These are phyloP conservation scores for Dicaeum eximium DNA, from an alignment of 2,113 vertebrate genomes.

Conservation along the genomic window DNA sequence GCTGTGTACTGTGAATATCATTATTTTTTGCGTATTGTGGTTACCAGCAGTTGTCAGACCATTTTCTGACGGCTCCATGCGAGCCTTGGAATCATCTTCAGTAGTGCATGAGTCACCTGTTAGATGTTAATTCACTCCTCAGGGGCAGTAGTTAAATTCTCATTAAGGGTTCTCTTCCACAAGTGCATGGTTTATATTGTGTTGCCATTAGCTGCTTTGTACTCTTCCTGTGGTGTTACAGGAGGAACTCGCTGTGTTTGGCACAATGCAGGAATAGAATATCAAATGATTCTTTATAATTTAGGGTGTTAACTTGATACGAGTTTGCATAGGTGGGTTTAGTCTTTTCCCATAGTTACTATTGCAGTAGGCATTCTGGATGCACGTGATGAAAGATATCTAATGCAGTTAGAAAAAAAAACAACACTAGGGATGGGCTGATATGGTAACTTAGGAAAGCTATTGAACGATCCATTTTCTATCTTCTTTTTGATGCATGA, in stretches of 20 bases:
- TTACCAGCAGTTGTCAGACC: neutral
- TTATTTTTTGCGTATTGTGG: neutral
- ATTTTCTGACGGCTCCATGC: neutral
- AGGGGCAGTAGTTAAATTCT: neutral
- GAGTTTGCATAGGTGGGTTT: neutral
- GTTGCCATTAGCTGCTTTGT: neutral
- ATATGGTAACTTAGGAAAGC: neutral
- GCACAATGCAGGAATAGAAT: neutral
- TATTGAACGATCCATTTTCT: neutral
- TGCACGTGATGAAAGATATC: neutral
- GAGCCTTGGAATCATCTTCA: neutral
- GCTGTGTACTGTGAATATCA: fast-evolving
- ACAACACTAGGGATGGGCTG: neutral
- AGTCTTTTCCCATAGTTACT: neutral
- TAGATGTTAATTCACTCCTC: neutral
- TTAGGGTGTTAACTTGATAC: neutral
- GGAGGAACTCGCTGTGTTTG: no score
- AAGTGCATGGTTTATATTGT: neutral
- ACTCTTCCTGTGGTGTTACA: neutral
- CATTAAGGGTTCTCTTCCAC: neutral
- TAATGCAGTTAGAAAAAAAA: neutral
- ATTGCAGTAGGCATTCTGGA: neutral
- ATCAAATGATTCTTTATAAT: neutral
- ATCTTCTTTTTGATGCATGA: neutral
- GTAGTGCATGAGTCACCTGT: fast-evolving